Conservation (phyloP, 1,140 invertebrate species). For the Neotoxoptera formosana region DNA sequence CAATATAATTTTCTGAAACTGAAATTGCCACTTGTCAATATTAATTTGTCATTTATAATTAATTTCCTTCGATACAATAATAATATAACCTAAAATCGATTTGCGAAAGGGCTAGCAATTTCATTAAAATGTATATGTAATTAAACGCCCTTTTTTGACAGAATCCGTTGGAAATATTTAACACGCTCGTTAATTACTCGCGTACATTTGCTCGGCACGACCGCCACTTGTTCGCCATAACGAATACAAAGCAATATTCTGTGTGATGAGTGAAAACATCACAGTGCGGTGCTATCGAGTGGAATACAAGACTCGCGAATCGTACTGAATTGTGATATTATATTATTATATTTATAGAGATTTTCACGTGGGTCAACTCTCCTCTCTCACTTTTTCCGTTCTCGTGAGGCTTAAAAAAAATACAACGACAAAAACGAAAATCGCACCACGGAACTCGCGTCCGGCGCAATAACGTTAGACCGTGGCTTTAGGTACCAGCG, state of each 20-base stretch:
- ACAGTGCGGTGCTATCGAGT: neutral
- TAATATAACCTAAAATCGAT: neutral
- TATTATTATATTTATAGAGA: neutral
- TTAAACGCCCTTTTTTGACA: slow-evolving; percentile 1
- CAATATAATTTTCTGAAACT: slow-evolving; percentile 12
- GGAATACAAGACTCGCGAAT: neutral
- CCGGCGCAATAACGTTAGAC: neutral
- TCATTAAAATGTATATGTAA: slow-evolving; percentile 5
- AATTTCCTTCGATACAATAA: neutral
- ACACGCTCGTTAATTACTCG: neutral
- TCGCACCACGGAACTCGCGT: neutral
- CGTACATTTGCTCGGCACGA: neutral
- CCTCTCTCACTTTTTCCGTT: neutral
- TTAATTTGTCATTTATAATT: slow-evolving; percentile 8
- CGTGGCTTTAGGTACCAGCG: no score
- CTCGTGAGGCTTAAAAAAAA: neutral
- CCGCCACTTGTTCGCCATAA: neutral
- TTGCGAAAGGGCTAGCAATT: neutral
- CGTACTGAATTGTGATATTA: neutral
- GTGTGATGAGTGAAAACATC: neutral
- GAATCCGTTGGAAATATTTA: neutral
- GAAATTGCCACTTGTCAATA: neutral
- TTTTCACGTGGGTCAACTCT: neutral
- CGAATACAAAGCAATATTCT: neutral
- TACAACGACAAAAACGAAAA: neutral